Evolutionary conservation across 2,888 invertebrate genomes (phyloP).

Genomic region (Rotaria socialis): DNA sequence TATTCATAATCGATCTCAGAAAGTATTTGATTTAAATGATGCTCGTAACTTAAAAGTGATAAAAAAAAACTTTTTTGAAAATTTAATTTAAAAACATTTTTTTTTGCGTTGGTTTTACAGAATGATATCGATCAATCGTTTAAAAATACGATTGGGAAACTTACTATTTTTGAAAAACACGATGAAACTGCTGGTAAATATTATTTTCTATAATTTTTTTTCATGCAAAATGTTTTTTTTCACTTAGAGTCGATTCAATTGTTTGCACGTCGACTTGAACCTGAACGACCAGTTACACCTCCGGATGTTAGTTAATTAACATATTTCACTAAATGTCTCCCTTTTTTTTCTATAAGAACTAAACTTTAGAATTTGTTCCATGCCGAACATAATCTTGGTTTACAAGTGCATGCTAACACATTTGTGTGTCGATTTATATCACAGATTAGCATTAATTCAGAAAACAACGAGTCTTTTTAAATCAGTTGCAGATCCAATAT

Average conservation of each 20-base stretch:
- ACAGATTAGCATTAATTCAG: too few relatives aligned
- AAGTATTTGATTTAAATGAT: not conserved
- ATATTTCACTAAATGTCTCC: too few relatives aligned
- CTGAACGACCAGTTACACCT: not conserved
- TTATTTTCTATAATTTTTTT: not conserved
- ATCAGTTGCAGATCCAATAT: too few relatives aligned
- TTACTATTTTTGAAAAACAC: not conserved
- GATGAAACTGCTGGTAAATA: slow-evolving; percentile 2
- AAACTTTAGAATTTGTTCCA: too few relatives aligned
- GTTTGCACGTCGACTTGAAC: not conserved
- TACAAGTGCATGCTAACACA: too few relatives aligned
- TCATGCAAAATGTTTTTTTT: not conserved
- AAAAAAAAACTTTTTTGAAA: not conserved
- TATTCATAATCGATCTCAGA: not conserved
- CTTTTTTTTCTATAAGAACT: too few relatives aligned
- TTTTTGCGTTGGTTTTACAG: not conserved
- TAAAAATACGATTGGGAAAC: not conserved
- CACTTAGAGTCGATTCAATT: not conserved
- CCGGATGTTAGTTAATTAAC: not conserved
- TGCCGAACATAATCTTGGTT: too few relatives aligned
- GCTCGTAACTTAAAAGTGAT: not conserved
- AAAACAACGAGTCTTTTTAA: too few relatives aligned
- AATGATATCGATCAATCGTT: not conserved
- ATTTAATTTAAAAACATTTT: too few relatives aligned
- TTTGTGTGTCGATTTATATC: too few relatives aligned